phyloP scores from a whole-genome alignment of 2,113 vertebrate genomes.

The Bufo gargarizans region DNA sequence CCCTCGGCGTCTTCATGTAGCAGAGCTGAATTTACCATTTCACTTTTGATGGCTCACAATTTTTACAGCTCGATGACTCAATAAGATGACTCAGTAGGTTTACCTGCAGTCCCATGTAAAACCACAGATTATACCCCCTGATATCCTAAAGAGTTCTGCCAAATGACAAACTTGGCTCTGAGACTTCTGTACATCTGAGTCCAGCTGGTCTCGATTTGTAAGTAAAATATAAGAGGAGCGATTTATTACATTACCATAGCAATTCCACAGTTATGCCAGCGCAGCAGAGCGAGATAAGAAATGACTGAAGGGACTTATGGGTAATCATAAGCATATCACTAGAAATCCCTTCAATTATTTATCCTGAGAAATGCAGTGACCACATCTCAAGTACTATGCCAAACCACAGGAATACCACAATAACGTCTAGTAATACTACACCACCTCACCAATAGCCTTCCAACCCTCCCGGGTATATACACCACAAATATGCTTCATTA shows the following conservation, averaged over 20 bases:
- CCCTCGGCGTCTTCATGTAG: not conserved
- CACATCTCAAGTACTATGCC: constrained; percentile 20
- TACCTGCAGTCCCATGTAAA: not conserved
- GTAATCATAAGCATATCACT: constrained; percentile 39
- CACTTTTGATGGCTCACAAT: not conserved
- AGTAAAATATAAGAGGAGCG: constrained; percentile 21
- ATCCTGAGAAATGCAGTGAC: constrained; percentile 9
- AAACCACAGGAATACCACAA: constrained; percentile 40
- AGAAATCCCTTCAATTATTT: constrained; percentile 11
- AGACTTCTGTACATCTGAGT: not conserved
- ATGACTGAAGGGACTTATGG: constrained; percentile 13
- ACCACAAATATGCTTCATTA: constrained; percentile 24
- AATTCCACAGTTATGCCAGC: constrained; percentile 33
- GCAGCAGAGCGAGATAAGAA: not conserved
- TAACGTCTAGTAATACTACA: not conserved
- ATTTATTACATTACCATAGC: constrained; percentile 50
- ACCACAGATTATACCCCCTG: not conserved
- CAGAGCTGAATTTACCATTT: not conserved
- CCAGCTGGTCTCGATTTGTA: constrained; percentile 42
- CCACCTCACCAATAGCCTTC: not conserved
- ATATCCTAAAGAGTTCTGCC: not conserved
- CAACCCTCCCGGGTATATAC: not conserved
- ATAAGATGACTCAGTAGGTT: not conserved
- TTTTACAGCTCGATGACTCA: not conserved
- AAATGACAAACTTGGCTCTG: not conserved